These are phyloP conservation scores for Zalophus californianus DNA, from an alignment of 2,797 vertebrate genomes.

Conservation along the genomic window DNA sequence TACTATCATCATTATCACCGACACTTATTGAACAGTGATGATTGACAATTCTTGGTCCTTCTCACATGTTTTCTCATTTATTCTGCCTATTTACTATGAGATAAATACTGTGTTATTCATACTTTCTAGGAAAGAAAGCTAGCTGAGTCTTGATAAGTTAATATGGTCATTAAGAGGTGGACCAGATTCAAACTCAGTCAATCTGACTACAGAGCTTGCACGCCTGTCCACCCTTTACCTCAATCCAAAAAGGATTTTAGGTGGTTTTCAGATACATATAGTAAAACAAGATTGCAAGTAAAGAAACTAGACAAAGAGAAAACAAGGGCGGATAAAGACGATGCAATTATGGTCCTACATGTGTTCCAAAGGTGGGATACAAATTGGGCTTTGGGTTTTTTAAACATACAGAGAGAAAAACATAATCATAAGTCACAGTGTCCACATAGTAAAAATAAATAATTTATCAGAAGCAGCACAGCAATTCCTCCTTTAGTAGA, in stretches of 20 bases:
- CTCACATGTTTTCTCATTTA: not conserved
- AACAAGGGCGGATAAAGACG: not conserved
- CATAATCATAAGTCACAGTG: not conserved
- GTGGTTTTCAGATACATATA: not conserved
- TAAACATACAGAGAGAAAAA: not conserved
- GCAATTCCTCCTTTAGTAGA: not conserved
- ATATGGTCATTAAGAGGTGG: not conserved
- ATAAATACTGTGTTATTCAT: not conserved
- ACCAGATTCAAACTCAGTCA: not conserved
- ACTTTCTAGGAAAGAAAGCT: not conserved
- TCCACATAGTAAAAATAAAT: not conserved
- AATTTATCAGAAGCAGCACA: not conserved
- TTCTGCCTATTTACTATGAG: not conserved
- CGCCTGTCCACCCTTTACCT: not conserved
- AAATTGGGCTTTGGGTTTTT: slow-evolving; percentile 7
- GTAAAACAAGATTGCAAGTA: not conserved
- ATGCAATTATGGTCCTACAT: not conserved
- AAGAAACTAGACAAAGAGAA: slow-evolving; percentile 19
- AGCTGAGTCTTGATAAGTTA: not conserved
- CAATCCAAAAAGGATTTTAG: not conserved
- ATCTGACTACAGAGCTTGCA: not conserved
- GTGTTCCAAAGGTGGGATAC: not conserved
- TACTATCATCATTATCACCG: not conserved
- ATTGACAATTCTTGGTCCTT: not conserved
- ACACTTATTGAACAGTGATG: not conserved